Conservation (phyloP, 1,140 invertebrate genomes). For the Leptinotarsa texana region DNA sequence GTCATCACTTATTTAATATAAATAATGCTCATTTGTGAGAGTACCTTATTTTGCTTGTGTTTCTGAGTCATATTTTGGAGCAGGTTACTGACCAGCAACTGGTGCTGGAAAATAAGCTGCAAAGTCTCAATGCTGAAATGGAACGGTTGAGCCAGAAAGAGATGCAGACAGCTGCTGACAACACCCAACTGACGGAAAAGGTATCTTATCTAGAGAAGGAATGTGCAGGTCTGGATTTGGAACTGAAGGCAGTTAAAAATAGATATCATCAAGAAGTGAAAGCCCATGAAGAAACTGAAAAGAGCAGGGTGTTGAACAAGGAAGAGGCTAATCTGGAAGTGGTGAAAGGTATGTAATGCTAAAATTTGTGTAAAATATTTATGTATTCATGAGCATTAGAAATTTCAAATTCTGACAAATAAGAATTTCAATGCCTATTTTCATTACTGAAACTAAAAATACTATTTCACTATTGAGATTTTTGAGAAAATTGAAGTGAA, state of each 20-base stretch:
- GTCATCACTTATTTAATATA: too few relatives aligned
- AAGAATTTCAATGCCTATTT: background rate
- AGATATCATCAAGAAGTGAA: conserved; percentile 87
- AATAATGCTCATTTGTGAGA: too few relatives aligned
- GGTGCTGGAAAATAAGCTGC: conserved; percentile 78
- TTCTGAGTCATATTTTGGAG: too few relatives aligned
- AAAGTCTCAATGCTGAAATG: conserved; percentile 73
- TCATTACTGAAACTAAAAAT: background rate
- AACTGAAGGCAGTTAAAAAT: conserved; percentile 83
- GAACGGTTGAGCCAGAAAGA: conserved; percentile 74
- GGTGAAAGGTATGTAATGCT: conserved; percentile 71
- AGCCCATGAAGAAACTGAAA: conserved; percentile 88
- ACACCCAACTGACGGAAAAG: conserved; percentile 76
- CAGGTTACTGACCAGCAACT: conserved; percentile 67
- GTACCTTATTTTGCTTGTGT: too few relatives aligned
- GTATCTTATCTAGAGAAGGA: conserved; percentile 87
- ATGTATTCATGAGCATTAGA: background rate
- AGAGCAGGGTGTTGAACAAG: conserved; percentile 78
- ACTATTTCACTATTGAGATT: background rate
- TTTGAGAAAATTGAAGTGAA: too few relatives aligned
- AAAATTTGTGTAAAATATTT: background rate
- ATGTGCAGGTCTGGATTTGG: conserved; percentile 81
- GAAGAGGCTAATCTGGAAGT: conserved; percentile 90
- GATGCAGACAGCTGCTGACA: conserved; percentile 73
- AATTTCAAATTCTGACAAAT: too few relatives aligned